Conservation (phyloP, 2,888 invertebrate species). For the Leptarthrus brevirostris region DNA sequence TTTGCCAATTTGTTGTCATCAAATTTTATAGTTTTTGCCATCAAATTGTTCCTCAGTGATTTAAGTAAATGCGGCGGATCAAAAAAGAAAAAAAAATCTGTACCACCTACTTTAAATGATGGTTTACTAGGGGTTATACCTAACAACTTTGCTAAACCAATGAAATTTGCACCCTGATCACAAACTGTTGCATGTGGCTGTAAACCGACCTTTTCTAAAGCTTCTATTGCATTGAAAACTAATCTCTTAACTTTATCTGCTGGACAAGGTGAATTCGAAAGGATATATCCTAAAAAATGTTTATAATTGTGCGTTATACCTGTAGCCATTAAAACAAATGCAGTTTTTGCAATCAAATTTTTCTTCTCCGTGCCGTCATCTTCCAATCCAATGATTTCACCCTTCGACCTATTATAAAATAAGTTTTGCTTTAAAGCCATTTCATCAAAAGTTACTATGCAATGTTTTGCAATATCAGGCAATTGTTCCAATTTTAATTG, state of each 20-base stretch:
- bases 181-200: not conserved
- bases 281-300: not conserved
- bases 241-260: not conserved
- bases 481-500: not conserved
- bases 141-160: not conserved
- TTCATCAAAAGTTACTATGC: not conserved
- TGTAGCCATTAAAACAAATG: not conserved
- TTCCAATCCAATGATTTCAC: not conserved
- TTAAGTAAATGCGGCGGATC: not conserved
- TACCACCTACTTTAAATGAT: not conserved
- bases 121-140: no score
- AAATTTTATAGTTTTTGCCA: not conserved
- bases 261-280: not conserved
- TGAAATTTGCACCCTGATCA: not conserved
- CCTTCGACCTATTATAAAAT: not conserved
- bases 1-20: not conserved
- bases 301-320: not conserved
- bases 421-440: not conserved
- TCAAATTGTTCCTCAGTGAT: not conserved
- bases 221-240: not conserved
- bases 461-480: not conserved
- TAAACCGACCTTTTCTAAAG: not conserved
- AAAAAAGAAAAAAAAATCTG: not conserved
- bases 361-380: not conserved
- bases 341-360: not conserved